These are phyloP conservation scores for Mastigias papua DNA, from an alignment of 30 jellyfish, hydroid and myxozoan species.

Conservation along the genomic window DNA sequence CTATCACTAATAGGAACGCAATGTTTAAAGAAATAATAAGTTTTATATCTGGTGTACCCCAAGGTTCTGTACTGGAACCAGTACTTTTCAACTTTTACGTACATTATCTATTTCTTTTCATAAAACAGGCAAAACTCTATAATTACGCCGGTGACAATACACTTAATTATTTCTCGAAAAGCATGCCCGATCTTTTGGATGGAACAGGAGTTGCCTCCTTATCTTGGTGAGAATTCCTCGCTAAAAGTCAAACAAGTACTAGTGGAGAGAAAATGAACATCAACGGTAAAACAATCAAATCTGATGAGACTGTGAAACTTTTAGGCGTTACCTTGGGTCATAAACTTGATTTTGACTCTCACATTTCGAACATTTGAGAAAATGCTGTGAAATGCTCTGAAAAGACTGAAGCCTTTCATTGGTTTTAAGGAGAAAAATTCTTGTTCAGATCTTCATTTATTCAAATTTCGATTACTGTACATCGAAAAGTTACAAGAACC, in stretches of 20 bases:
- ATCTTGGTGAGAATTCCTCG: not conserved
- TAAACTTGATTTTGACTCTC: constrained; percentile 41
- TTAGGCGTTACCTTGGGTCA: constrained; percentile 58
- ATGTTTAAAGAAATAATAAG: too few species aligned
- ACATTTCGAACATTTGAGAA: constrained; percentile 15
- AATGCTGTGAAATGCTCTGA: not conserved
- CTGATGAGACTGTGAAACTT: constrained; percentile 47
- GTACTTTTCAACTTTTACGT: not conserved
- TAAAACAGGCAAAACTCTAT: not conserved
- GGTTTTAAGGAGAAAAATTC: too few species aligned
- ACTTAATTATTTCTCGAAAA: constrained; percentile 10
- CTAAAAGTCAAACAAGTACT: constrained; percentile 15
- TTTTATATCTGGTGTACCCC: not conserved
- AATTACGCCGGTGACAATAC: constrained; percentile 14
- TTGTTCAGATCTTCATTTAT: too few species aligned
- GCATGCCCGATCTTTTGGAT: constrained; percentile 19
- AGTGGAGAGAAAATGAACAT: constrained; percentile 20
- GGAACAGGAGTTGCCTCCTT: not conserved
- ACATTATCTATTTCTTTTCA: not conserved
- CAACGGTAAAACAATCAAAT: constrained; percentile 13
- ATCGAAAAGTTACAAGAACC: too few species aligned
- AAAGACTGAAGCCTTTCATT: too few species aligned
- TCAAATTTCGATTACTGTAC: too few species aligned
- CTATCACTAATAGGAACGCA: too few species aligned
- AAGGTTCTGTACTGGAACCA: constrained; percentile 5